These are phyloP conservation scores for Lipotes vexillifer DNA, from an alignment of 2,113 vertebrate species.

Conservation along the genomic window DNA sequence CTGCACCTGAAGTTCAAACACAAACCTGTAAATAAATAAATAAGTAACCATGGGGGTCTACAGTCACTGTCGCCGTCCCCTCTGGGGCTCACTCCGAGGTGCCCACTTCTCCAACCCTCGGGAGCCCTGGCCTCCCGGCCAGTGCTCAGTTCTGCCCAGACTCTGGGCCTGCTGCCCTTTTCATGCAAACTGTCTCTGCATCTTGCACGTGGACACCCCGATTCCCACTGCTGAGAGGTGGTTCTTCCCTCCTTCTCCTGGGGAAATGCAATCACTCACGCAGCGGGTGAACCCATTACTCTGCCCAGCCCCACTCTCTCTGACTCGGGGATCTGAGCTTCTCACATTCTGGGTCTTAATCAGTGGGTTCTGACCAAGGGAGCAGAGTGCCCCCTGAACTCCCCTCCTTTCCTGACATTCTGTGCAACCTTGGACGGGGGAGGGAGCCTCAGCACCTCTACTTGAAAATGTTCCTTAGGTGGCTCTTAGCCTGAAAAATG, in stretches of 20 bases:
- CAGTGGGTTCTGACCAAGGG: background rate
- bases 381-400: too few relatives aligned
- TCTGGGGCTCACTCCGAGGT: background rate
- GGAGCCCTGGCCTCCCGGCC: background rate
- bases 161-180: too few relatives aligned
- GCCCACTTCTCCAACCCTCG: background rate
- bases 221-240: background rate
- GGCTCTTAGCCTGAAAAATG: background rate
- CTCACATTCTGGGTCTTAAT: background rate
- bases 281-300: background rate
- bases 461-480: background rate
- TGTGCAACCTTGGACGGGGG: accelerated
- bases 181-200: background rate
- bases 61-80: background rate
- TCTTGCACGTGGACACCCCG: background rate
- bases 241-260: background rate
- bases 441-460: background rate
- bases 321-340: background rate
- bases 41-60: background rate
- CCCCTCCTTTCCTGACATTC: background rate
- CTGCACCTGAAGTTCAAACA: background rate
- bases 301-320: background rate
- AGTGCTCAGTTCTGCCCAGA: too few relatives aligned
- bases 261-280: background rate
- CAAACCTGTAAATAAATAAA: background rate